These are phyloP conservation scores for Heliornis fulica DNA, from an alignment of 2,113 vertebrate species.

Conservation along the genomic window DNA sequence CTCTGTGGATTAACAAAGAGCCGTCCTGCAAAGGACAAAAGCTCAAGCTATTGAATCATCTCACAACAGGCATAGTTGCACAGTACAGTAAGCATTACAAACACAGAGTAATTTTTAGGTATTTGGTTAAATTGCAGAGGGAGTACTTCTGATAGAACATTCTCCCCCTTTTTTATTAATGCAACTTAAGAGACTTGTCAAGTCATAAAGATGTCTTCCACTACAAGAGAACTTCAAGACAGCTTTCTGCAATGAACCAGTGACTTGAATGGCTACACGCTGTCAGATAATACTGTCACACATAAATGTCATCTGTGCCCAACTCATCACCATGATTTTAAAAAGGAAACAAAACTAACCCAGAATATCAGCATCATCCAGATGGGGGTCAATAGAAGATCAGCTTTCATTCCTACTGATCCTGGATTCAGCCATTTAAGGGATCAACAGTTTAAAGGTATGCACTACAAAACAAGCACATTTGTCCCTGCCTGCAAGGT, in stretches of 20 bases:
- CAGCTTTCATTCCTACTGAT: neutral
- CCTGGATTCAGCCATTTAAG: neutral
- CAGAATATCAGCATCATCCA: neutral
- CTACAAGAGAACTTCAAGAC: neutral
- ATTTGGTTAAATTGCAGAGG: neutral
- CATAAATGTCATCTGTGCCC: neutral
- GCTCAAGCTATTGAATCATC: neutral
- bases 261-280: neutral
- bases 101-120: neutral
- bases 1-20: neutral
- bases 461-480: neutral
- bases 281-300: neutral
- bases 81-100: neutral
- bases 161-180: neutral
- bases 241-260: neutral
- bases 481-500: neutral
- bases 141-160: neutral
- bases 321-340: neutral
- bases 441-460: neutral
- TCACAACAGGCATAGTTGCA: neutral
- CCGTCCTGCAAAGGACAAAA: neutral
- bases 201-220: neutral
- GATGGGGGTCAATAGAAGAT: neutral
- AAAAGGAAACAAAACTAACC: neutral
- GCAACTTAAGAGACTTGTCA: neutral